Conservation (phyloP, 2,797 vertebrate species). For the Pangasius mekongensis region DNA sequence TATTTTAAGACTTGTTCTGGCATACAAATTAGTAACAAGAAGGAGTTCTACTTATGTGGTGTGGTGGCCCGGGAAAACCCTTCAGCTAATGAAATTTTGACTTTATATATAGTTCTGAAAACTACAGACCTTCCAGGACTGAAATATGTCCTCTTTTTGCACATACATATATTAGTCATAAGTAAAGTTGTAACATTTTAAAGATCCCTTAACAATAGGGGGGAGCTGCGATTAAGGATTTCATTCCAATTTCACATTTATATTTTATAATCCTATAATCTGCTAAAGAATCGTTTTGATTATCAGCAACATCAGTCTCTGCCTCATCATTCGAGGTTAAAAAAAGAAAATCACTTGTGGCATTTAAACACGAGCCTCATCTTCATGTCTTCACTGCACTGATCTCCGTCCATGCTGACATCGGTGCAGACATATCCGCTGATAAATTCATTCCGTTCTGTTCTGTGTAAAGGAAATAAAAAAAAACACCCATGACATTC, state of each 20-base stretch:
- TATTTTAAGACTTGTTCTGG: background rate
- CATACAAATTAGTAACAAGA: background rate
- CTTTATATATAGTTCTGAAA: background rate
- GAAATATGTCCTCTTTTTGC: too few relatives aligned
- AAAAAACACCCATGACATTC: background rate
- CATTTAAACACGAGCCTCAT: background rate
- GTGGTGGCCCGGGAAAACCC: background rate
- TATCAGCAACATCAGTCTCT: background rate
- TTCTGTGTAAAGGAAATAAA: conserved; percentile 7
- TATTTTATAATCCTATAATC: background rate
- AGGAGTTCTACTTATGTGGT: background rate
- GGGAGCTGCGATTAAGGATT: background rate
- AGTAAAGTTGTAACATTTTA: background rate
- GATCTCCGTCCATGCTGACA: background rate
- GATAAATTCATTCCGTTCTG: background rate
- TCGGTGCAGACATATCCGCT: background rate
- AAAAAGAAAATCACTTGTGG: conserved; percentile 3
- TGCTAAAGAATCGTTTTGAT: background rate
- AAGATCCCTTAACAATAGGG: background rate
- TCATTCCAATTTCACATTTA: background rate
- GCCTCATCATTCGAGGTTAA: background rate
- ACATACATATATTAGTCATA: background rate
- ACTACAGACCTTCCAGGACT: too few relatives aligned
- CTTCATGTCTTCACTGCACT: background rate
- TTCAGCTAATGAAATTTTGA: background rate